Evolutionary conservation across 2,797 vertebrate genomes (phyloP).

Genomic region (Ammospiza maritima): DNA sequence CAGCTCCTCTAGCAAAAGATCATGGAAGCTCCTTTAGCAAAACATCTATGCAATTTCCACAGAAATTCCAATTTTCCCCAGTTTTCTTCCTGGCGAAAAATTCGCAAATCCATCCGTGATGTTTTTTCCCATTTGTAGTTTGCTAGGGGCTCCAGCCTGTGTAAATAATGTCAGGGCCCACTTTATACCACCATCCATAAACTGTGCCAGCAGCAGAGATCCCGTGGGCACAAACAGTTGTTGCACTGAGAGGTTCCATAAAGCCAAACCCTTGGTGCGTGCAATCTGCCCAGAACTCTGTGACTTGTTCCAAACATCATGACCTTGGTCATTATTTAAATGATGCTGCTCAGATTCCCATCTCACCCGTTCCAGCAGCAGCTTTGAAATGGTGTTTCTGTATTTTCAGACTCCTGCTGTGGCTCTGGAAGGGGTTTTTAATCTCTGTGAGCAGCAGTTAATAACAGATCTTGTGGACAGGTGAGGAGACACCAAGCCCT

Average conservation of each 20-base stretch:
- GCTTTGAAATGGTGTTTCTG: background rate
- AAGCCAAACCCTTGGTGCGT: background rate
- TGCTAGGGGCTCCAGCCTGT: background rate
- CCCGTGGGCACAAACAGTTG: background rate
- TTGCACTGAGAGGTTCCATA: background rate
- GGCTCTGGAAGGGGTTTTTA: background rate
- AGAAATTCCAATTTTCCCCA: background rate
- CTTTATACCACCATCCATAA: background rate
- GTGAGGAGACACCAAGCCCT: background rate
- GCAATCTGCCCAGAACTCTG: background rate
- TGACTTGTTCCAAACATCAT: background rate
- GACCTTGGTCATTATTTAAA: slow-evolving; percentile 27
- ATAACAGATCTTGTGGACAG: background rate
- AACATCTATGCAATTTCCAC: background rate
- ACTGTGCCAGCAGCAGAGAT: background rate
- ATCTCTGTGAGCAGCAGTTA: background rate
- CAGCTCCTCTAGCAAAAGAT: background rate
- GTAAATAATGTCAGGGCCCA: background rate
- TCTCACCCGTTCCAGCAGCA: background rate
- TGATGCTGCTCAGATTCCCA: background rate
- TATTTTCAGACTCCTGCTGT: background rate
- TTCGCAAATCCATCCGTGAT: background rate
- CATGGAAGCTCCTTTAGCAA: background rate
- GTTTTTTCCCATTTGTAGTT: background rate
- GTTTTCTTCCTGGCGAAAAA: background rate